These are phyloP conservation scores for Bugula neritina DNA, from an alignment of 2,888 invertebrate genomes.

Conservation along the genomic window DNA sequence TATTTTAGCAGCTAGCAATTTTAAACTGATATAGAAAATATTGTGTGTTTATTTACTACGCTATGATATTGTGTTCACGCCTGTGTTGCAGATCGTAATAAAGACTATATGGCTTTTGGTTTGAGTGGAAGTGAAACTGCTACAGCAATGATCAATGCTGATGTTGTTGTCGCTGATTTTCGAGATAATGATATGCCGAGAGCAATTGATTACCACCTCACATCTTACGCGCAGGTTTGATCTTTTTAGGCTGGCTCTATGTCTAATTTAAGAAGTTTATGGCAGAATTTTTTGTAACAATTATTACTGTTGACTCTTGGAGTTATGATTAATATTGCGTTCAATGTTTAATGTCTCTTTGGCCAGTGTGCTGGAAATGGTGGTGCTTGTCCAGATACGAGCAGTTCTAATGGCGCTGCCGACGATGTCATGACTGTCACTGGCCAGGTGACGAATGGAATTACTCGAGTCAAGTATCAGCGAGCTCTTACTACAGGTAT, in stretches of 20 bases:
- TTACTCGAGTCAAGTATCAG: background rate
- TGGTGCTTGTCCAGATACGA: conserved; percentile 15
- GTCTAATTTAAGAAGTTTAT: no score
- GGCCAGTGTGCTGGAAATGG: background rate
- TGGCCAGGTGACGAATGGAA: conserved; percentile 10
- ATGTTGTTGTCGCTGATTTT: conserved; percentile 76
- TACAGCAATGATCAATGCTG: conserved; percentile 59
- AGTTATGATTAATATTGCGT: background rate
- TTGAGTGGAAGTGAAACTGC: conserved; percentile 66
- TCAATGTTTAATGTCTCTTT: background rate
- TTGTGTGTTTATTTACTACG: no score
- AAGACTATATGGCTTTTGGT: conserved; percentile 84
- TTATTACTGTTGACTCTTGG: no score
- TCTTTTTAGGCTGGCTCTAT: no score
- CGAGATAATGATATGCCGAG: background rate
- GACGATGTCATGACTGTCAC: background rate
- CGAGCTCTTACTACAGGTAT: conserved; percentile 5
- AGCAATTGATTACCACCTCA: conserved; percentile 25
- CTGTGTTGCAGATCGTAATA: conserved; percentile 35
- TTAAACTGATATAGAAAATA: no score
- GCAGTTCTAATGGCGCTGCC: background rate
- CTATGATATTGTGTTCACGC: no score
- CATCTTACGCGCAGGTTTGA: conserved; percentile 8
- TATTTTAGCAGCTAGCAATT: no score
- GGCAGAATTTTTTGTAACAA: no score